Base-by-base conservation (phyloP, 2,113 vertebrate species). In the Bufo gargarizans region DNA sequence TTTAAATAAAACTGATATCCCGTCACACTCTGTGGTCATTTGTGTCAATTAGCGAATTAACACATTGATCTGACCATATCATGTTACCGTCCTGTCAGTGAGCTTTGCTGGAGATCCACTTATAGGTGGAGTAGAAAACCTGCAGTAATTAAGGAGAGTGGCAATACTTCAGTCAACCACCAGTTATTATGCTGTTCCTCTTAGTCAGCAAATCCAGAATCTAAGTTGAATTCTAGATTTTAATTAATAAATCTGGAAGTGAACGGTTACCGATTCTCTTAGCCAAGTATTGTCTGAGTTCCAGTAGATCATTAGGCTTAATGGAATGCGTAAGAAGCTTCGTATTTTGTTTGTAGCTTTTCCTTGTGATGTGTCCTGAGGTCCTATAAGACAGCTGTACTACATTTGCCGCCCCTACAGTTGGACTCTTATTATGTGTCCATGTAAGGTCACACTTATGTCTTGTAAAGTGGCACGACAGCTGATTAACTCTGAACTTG, bases 71-170 rank as follows among this genome's bases (percentile, higher is more conserved):
- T n/a, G 49, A 53, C 0, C 16, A 4, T 16, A 17, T 5, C 47
- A 17, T 49, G 49, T 55, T 50, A 49, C 47, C 10, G 7, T 14
- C 20, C 10, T 2, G 8, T 53, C 17, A 3, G 2, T 10, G 11
- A 12, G 10, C n/a, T 22, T n/a, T 56, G 4, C 49, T 56, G 12
- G 33, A 81, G 56, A 59, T 43, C 4, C 16, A 4, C 56, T 47
- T 43, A 59, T 50, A 16, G 43, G 45, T 16, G 14, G 33, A 58
- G 63, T 49, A 76, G 33, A 61, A 13, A 49, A 56, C 10, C 86
- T 82, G 86, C 86, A 88, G 86, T 88, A 88, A 88, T 88, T 88
- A 88, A 22, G 79, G 12, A 76, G 58, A 88, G 86, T 88, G 86
- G 78, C 79, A 72, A 82, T 82, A 82, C 82, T 82, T 82, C 86